A percentile compares a stretch with the other conserved stretches of the same genome.
These are phyloP conservation scores for Mystacides longicornis DNA, from an alignment of 2,888 invertebrate species.

Conservation along the genomic window DNA sequence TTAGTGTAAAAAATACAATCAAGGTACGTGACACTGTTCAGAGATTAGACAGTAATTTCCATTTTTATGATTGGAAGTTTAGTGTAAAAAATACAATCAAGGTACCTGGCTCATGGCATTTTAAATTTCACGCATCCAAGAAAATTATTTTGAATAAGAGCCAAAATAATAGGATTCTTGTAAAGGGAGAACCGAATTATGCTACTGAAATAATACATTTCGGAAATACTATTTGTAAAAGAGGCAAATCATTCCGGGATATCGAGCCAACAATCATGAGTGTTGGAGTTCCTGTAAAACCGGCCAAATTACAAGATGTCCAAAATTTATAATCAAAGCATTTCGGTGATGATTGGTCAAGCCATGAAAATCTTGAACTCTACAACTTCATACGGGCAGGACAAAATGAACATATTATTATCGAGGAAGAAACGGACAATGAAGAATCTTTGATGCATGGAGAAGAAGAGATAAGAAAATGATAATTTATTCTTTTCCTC, in stretches of 20 bases:
- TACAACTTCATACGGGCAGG: constrained; percentile 17
- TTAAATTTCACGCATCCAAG: constrained; percentile 25
- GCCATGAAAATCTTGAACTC: not conserved
- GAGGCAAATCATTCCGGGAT: constrained; percentile 22
- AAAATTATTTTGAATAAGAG: constrained; percentile 20
- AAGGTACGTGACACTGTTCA: constrained; percentile 24
- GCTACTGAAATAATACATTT: constrained; percentile 18
- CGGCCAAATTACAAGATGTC: constrained; percentile 6
- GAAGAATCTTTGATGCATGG: constrained; percentile 19
- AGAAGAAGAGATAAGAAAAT: constrained; percentile 9
- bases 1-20: constrained; percentile 18
- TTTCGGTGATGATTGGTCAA: not conserved
- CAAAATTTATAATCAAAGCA: constrained; percentile 2
- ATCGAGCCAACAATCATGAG: constrained; percentile 15
- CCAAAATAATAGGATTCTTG: constrained; percentile 15
- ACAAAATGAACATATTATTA: constrained; percentile 14
- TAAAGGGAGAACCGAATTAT: constrained; percentile 23
- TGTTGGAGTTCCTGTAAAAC: constrained; percentile 4
- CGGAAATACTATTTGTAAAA: constrained; percentile 23
- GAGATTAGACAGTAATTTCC: constrained; percentile 23
- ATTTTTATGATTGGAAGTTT: constrained; percentile 26
- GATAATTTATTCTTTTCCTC: not conserved
- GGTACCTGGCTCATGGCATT: constrained; percentile 26
- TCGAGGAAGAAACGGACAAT: constrained; percentile 18
- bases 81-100: constrained; percentile 20